phyloP scores from a whole-genome alignment of 2,888 invertebrate genomes.

The Clusia tigrina region DNA sequence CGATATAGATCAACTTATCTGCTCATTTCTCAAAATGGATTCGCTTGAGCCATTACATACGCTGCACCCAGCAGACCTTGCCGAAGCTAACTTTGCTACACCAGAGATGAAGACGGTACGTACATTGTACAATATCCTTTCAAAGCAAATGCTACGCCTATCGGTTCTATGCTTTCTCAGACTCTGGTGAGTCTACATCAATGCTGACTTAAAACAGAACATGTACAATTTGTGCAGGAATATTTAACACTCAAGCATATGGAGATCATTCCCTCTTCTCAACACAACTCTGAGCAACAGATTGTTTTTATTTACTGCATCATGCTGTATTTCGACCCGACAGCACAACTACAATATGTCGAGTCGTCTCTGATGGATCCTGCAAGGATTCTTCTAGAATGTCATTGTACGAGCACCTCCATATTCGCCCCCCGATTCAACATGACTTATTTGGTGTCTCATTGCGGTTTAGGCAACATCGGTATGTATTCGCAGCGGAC shows the following conservation, averaged over 20 bases:
- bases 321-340: conserved; percentile 34
- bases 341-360: conserved; percentile 29
- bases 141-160: conserved; percentile 17
- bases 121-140: conserved; percentile 33
- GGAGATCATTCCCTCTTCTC: conserved; percentile 16
- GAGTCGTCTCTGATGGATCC: conserved; percentile 31
- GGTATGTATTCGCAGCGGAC: conserved; percentile 29
- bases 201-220: conserved; percentile 19
- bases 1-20: conserved; percentile 21
- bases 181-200: conserved; percentile 23
- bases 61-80: conserved; percentile 20
- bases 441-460: conserved; percentile 31
- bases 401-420: conserved; percentile 22
- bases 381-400: conserved; percentile 25
- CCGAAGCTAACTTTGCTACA: conserved; percentile 28
- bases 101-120: conserved; percentile 22
- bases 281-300: conserved; percentile 18
- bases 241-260: conserved; percentile 33
- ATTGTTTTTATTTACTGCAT: conserved; percentile 34
- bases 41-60: neutral
- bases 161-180: conserved; percentile 16
- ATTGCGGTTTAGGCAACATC: conserved; percentile 32
- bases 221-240: conserved; percentile 31
- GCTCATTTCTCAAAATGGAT: conserved; percentile 27
- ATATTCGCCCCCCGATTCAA: conserved; percentile 28